Evolutionary conservation across 2,113 vertebrate species (phyloP).

Genomic region (Pomatorhinus ruficollis): DNA sequence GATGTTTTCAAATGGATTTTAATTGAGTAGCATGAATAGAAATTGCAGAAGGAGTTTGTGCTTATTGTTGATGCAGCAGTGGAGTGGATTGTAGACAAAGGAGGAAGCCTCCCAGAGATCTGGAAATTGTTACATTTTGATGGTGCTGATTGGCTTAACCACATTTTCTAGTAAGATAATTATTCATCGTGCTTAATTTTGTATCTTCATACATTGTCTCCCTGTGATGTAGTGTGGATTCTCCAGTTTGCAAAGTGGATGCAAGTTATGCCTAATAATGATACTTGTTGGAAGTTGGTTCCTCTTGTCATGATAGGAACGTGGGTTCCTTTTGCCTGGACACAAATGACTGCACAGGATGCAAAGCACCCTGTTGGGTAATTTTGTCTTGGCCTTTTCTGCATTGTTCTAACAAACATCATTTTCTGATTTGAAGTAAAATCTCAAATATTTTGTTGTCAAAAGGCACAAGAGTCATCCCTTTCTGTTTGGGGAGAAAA

Average conservation of each 20-base stretch:
- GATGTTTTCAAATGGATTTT: background rate
- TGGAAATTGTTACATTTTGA: background rate
- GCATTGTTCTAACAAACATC: background rate
- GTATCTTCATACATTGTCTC: background rate
- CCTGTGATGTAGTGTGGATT: background rate
- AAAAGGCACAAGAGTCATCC: background rate
- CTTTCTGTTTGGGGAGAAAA: background rate
- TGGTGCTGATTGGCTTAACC: background rate
- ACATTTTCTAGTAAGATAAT: background rate
- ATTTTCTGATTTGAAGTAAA: background rate
- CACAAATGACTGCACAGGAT: background rate
- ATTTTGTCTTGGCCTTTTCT: background rate
- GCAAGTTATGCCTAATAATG: background rate
- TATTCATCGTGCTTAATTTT: background rate
- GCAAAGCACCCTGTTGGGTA: fast-evolving
- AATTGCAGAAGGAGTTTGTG: background rate
- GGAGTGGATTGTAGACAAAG: background rate
- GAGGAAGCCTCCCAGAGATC: background rate
- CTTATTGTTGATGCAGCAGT: background rate
- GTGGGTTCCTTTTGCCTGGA: background rate
- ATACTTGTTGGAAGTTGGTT: background rate
- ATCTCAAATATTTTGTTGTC: background rate
- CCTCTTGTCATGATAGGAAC: background rate
- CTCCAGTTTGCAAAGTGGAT: background rate
- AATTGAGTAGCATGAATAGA: background rate